Evolutionary conservation across 2,888 invertebrate species (phyloP).

Genomic region (Heliconius cydno): DNA sequence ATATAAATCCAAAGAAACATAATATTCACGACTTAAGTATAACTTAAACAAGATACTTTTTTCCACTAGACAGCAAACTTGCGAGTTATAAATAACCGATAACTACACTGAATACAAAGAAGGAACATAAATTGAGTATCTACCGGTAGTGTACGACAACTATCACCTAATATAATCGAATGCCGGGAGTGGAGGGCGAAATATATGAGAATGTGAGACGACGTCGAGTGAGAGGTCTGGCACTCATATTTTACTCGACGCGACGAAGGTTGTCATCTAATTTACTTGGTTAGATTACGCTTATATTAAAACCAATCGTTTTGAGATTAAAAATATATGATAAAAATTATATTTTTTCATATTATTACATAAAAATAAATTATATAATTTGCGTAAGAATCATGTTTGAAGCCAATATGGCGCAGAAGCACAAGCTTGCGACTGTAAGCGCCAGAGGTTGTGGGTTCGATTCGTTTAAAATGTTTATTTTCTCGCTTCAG

Average conservation of each 20-base stretch:
- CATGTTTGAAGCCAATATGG: no score
- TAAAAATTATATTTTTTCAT: not conserved
- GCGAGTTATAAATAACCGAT: conserved; percentile 44
- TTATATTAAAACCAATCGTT: conserved; percentile 21
- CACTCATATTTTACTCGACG: conserved; percentile 51
- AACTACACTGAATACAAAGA: conserved; percentile 47
- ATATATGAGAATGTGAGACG: conserved; percentile 55
- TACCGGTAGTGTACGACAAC: conserved; percentile 50
- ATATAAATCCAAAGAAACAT: not conserved
- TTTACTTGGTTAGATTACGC: conserved; percentile 37
- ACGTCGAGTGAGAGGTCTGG: conserved; percentile 53
- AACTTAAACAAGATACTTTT: not conserved
- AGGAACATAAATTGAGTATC: conserved; percentile 51
- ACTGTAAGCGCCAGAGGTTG: no score
- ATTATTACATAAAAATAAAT: not conserved
- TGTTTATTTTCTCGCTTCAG: no score
- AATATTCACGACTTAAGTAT: not conserved
- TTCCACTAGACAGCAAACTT: not conserved
- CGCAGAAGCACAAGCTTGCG: no score
- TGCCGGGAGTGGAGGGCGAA: conserved; percentile 52
- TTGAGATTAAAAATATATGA: not conserved
- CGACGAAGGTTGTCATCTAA: conserved; percentile 48
- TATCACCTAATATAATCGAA: conserved; percentile 56
- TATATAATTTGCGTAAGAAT: not conserved
- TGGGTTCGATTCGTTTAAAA: no score